Evolutionary conservation across 2,888 invertebrate genomes (phyloP).

Genomic region (Oegoconia quadripuncta): DNA sequence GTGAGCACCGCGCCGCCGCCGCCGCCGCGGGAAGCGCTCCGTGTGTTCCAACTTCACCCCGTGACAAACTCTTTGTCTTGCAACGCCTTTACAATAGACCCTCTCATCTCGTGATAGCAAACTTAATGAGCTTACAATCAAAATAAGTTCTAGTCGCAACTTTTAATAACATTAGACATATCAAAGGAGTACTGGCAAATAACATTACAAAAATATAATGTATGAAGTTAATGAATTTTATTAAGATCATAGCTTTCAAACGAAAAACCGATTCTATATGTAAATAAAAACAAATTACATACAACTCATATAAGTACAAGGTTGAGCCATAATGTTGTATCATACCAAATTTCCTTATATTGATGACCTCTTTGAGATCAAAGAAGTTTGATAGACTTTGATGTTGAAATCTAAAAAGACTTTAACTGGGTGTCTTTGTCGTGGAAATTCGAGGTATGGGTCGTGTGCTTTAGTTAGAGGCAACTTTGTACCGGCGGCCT

Average conservation of each 20-base stretch:
- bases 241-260: too few relatives aligned
- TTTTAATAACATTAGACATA: constrained; percentile 2
- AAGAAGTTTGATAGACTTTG: constrained; percentile 63
- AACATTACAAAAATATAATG: too few relatives aligned
- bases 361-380: constrained; percentile 66
- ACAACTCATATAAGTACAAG: constrained; percentile 24
- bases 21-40: constrained; percentile 39
- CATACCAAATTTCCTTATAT: constrained; percentile 53
- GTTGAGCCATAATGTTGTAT: constrained; percentile 25
- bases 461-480: constrained; percentile 41
- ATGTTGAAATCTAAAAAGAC: constrained; percentile 64
- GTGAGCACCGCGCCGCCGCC: constrained; percentile 43
- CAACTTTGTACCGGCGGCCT: constrained; percentile 39
- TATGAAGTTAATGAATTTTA: too few relatives aligned
- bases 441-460: constrained; percentile 43
- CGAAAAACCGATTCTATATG: constrained; percentile 8
- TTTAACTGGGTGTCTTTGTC: constrained; percentile 59
- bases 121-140: constrained; percentile 29
- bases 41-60: constrained; percentile 42
- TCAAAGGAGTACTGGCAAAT: too few relatives aligned
- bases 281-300: constrained; percentile 30
- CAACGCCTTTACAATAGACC: constrained; percentile 49
- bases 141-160: constrained; percentile 22
- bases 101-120: constrained; percentile 23
- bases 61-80: constrained; percentile 65